Conservation (phyloP, 92 coral and sea anemone species). For the Phenganax marumi region DNA sequence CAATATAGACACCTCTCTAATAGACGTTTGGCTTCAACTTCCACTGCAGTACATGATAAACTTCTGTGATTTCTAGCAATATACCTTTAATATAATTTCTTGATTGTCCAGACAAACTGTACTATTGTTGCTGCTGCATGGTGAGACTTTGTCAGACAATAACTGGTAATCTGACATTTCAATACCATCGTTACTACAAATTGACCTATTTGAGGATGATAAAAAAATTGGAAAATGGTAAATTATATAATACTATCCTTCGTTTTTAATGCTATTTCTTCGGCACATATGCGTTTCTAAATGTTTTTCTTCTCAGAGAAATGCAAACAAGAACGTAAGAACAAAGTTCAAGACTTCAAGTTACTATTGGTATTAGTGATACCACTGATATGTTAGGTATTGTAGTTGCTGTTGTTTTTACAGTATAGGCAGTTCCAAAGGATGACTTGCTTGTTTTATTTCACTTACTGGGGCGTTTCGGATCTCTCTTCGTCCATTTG, state of each 20-base stretch:
- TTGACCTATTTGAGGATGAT: background rate
- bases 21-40: too few species aligned
- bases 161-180: constrained; percentile 25
- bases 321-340: too few species aligned
- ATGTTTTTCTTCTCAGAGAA: too few species aligned
- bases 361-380: too few species aligned
- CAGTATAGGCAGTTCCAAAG: background rate
- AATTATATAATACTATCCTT: background rate
- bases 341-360: too few species aligned
- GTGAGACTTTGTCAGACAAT: constrained; percentile 14
- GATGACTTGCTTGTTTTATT: background rate
- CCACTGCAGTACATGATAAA: background rate
- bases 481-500: constrained; percentile 17
- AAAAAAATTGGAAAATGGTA: background rate
- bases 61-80: background rate
- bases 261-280: background rate
- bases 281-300: too few species aligned
- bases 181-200: constrained; percentile 17
- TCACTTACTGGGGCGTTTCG: constrained; percentile 29
- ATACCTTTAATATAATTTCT: background rate
- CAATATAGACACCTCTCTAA: too few species aligned
- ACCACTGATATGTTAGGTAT: background rate
- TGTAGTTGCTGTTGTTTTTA: background rate
- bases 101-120: constrained; percentile 21
- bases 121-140: constrained; percentile 35